Percentiles rank a stretch among this genome's conserved stretches.
Evolutionary conservation across 2,113 vertebrate species (phyloP).

Genomic region (Heterocephalus glaber): DNA sequence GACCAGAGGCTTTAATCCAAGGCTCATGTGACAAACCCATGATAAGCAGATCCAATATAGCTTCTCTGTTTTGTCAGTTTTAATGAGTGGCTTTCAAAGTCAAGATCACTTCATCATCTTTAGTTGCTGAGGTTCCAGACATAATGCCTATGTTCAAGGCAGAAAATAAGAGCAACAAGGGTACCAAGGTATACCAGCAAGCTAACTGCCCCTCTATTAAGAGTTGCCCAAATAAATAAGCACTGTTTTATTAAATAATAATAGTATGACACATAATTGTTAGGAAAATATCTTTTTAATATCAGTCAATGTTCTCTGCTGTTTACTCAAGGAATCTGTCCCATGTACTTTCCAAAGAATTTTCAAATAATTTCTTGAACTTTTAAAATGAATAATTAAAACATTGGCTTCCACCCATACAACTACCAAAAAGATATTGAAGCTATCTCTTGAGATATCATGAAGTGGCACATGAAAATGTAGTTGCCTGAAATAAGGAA

Average conservation of each 20-base stretch:
- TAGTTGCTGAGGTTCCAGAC: neutral
- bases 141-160: neutral
- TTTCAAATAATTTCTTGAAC: neutral
- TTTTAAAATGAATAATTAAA: constrained; percentile 31
- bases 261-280: neutral
- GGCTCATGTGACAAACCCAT: neutral
- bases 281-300: neutral
- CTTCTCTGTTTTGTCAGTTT: neutral
- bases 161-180: neutral
- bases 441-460: neutral
- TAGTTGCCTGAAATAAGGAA: neutral
- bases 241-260: neutral
- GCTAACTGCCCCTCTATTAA: neutral
- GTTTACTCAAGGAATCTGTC: neutral
- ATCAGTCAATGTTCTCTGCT: neutral
- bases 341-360: neutral
- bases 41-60: neutral
- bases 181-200: too few relatives aligned
- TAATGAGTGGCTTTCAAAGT: neutral
- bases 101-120: neutral
- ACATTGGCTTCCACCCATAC: neutral
- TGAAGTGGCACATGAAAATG: neutral
- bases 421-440: neutral
- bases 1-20: neutral
- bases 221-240: neutral